These are phyloP conservation scores for Tinea pellionella DNA, from an alignment of 2,888 invertebrate species.

Conservation along the genomic window DNA sequence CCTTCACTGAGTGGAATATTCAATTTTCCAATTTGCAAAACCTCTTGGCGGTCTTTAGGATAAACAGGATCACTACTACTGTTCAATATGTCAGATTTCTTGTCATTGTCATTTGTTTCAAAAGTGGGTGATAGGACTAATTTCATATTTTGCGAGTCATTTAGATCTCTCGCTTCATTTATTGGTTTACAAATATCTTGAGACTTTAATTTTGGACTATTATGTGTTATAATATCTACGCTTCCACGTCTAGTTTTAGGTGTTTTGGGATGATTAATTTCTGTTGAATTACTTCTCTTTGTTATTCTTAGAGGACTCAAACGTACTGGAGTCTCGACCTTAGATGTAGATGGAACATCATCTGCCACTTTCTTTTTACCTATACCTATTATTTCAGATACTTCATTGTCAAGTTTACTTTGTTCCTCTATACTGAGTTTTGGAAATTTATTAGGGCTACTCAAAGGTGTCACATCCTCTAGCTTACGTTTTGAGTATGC, in stretches of 20 bases:
- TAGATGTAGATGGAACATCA: constrained; percentile 40
- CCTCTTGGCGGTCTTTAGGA: constrained; percentile 36
- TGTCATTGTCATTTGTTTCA: constrained; percentile 25
- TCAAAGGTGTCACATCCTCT: constrained; percentile 31
- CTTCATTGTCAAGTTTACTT: constrained; percentile 43
- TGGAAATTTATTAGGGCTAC: constrained; percentile 38
- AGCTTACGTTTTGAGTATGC: constrained; percentile 14
- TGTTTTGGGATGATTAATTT: constrained; percentile 25
- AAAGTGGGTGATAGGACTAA: constrained; percentile 45
- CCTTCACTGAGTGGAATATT: constrained; percentile 43
- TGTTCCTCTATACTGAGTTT: constrained; percentile 30
- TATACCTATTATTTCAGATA: constrained; percentile 38
- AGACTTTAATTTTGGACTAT: constrained; percentile 32
- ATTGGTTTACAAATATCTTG: constrained; percentile 30
- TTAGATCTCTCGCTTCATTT: constrained; percentile 34
- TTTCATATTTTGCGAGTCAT: constrained; percentile 57
- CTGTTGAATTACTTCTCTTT: constrained; percentile 49
- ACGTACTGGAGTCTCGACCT: constrained; percentile 37
- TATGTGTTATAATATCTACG: constrained; percentile 41
- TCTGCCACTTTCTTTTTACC: constrained; percentile 25
- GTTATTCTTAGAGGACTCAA: constrained; percentile 49
- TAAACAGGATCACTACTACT: constrained; percentile 42
- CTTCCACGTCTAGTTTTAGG: constrained; percentile 47
- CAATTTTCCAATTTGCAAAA: constrained; percentile 32
- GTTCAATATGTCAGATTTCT: constrained; percentile 23